Conservation (phyloP, 2,888 invertebrate genomes). For the Tipula lateralis region DNA sequence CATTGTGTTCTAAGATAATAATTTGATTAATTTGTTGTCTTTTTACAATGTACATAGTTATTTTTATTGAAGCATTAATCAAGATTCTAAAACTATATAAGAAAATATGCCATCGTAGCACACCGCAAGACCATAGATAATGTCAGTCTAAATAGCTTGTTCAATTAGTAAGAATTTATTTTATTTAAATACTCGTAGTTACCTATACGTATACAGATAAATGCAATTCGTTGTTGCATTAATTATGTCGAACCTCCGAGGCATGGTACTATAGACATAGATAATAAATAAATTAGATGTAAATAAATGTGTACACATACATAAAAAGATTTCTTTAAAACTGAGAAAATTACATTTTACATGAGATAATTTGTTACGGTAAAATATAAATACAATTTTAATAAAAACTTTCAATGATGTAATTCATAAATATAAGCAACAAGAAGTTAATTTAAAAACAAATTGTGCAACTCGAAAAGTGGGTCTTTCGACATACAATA, state of each 20-base stretch:
- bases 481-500: too few relatives aligned
- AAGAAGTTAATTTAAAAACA: background rate
- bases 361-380: background rate
- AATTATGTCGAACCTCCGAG: background rate
- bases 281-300: too few relatives aligned
- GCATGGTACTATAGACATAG: too few relatives aligned
- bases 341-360: background rate
- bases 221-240: background rate
- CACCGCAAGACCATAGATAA: background rate
- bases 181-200: background rate
- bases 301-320: too few relatives aligned
- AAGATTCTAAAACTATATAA: background rate
- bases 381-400: background rate
- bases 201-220: background rate
- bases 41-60: too few relatives aligned
- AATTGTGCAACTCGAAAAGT: background rate
- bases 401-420: background rate
- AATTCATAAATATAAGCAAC: background rate
- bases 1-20: background rate
- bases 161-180: background rate
- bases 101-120: background rate
- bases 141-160: background rate
- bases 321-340: background rate
- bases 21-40: background rate
- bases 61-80: too few relatives aligned